Base-by-base conservation (phyloP, 2,797 vertebrate species). In the Bradypodion ventrale region DNA sequence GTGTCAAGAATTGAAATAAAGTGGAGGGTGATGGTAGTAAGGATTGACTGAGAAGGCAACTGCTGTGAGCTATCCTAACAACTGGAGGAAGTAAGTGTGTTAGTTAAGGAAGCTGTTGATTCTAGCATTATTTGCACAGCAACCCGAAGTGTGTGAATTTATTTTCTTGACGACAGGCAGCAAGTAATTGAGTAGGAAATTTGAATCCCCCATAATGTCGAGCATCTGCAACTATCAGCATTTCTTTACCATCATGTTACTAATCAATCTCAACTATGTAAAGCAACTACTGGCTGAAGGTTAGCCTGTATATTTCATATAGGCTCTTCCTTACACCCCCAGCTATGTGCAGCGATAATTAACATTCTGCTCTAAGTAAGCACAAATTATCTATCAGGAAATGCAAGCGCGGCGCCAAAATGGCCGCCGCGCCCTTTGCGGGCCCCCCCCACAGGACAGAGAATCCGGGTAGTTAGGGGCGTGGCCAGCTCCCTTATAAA, bases 61-160 rank as follows among this genome's bases (percentile, higher is more conserved):
- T 91, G 90, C 87, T 92, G 75, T 85, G 78, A 91, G 92, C 60
- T 81, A 8, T 80, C 56, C 77, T 85, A 92, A 92, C 77, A 93
- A 91, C 85, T 93, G 89, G 76, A 85, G 69, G 87, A 93, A 92
- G 87, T 12, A 66, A 35, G 79, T 69, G 87, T 89, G 86, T 87
- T 78, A 89, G 85, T 91, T 88, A 93, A 93, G 89, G 44, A 90
- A 75, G 83, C 23, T 87, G 40, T 85, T 94, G 91, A 93, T 92
- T 83, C 90, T 77, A 85, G 90, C 21, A 82, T 80, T 92, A 89
- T 93, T 94, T 94, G 90, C 49, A 70, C 1, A 74, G 63, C 76
- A 63, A 91, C 63, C 87, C 86, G 83, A 85, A 80, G 83, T 82
- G 80, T 90, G 83, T 87, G 89, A 82, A 90, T 92, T 78, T 79